These are phyloP conservation scores for Bombus waltoni DNA, from an alignment of 1,140 invertebrate genomes.

Conservation along the genomic window DNA sequence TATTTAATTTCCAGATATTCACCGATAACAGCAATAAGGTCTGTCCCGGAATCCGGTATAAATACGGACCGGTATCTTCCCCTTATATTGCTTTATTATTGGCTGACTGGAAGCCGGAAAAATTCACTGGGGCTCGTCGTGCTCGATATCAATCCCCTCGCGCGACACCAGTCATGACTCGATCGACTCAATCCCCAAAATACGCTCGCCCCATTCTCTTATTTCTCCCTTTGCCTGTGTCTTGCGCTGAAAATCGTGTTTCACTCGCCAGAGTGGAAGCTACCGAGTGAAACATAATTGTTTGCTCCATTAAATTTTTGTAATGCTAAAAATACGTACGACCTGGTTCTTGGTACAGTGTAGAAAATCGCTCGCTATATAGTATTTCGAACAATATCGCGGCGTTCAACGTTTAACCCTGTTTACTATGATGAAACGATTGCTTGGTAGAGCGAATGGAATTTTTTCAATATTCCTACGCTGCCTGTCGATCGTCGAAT, in stretches of 20 bases:
- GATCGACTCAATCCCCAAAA: neutral
- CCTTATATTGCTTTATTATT: conserved; percentile 77
- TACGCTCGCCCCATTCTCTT: neutral
- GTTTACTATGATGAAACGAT: neutral
- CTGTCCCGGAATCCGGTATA: conserved; percentile 74
- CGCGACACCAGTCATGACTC: conserved; percentile 10
- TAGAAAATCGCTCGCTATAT: neutral
- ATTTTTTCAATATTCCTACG: conserved; percentile 28
- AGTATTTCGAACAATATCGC: neutral
- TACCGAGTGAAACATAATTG: conserved; percentile 62
- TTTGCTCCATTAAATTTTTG: conserved; percentile 66
- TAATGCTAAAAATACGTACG: conserved; percentile 48
- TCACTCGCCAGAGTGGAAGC: neutral
- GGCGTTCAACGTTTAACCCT: neutral
- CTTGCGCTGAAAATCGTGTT: neutral
- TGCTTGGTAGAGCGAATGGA: conserved; percentile 1
- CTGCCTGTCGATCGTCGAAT: neutral
- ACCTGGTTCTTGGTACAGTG: neutral
- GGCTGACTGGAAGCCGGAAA: conserved; percentile 65
- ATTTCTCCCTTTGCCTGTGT: neutral
- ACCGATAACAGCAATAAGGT: conserved; percentile 76
- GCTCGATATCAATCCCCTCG: conserved; percentile 15
- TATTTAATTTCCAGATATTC: conserved; percentile 73
- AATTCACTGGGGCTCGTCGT: conserved; percentile 61
- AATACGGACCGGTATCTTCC: conserved; percentile 71